Percentiles rank a stretch among this genome's conserved stretches.
phyloP scores from a whole-genome alignment of 2,888 invertebrate genomes.

The Leptinotarsa tumamoca region DNA sequence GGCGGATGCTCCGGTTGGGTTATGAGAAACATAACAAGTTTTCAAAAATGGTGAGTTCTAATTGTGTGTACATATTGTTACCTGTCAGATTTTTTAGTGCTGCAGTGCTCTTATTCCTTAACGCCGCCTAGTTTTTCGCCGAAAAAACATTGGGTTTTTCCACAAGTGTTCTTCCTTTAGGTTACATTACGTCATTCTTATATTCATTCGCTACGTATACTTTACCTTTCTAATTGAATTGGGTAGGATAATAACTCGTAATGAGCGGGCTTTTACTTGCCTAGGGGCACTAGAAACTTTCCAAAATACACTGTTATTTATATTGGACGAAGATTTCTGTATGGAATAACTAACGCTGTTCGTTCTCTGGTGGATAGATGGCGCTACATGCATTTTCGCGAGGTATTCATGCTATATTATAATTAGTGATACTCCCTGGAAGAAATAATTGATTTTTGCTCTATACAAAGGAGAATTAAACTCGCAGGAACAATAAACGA shows the following conservation, averaged over 20 bases:
- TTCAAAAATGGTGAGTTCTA: constrained; percentile 30
- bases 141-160: constrained; percentile 17
- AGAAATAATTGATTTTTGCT: too few relatives aligned
- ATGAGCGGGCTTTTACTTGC: constrained; percentile 2
- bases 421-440: too few relatives aligned
- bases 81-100: neutral
- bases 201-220: neutral
- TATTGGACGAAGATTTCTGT: neutral
- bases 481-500: too few relatives aligned
- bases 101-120: neutral
- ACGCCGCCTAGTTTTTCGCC: neutral
- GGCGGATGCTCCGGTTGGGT: constrained; percentile 19
- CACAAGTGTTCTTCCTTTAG: constrained; percentile 8
- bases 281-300: neutral
- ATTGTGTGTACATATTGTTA: constrained; percentile 7
- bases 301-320: neutral
- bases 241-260: neutral
- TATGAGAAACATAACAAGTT: constrained; percentile 21
- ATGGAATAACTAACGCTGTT: neutral
- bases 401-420: neutral
- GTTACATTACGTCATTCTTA: constrained; percentile 26
- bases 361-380: neutral
- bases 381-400: neutral
- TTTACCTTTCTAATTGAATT: neutral
- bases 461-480: too few relatives aligned